Evolutionary conservation across 2,113 vertebrate species (phyloP), one percentile per base, ranked within the genome.

Genomic region (Arenaria interpres): DNA sequence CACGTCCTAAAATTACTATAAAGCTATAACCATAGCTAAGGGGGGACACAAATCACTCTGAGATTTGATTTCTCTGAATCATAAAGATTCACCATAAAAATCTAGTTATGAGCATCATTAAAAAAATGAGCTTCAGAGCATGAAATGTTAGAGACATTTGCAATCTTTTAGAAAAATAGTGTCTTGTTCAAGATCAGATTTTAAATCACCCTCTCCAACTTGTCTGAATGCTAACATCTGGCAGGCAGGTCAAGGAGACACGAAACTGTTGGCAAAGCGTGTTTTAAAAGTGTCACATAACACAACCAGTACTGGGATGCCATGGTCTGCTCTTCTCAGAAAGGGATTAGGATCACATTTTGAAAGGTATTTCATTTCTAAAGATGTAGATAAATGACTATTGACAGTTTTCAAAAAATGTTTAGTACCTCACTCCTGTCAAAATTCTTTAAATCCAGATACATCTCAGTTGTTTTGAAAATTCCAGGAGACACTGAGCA

Each of bases 21-120:
- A 93, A 95, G 35, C 74, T 67, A 41, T 76, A 91, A 78, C 66
- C 41, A 43, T 79, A 56, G 91, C 67, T 74, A 92, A 75, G 8
- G 30, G 30, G 10, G 4, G 2, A 64, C 35, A 90, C 72, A 94
- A 95, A 96, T 95, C 94, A 92, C 80, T 89, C 69, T 73, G 43
- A 73, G 83, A 89, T 89, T 96, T 95, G 93, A 95, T 92, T 87
- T 97, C 64, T 77, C 45, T 66, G 88, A 92, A 95, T 92, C 95
- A 89, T 95, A 95, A 96, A 95, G 50, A 91, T 90, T 88, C 75
- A 80, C 63, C 75, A 85, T 88, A 91, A 96, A 96, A 96, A 85
- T 74, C 63, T 85, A 93, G 90, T 94, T 96, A 96, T 74, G 54
- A 96, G 63, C n/a, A 45, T 88, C 21, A 0, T 96, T 95, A 51